Base-by-base conservation (phyloP, 2,888 invertebrate genomes). In the Plemyria rubiginata region DNA sequence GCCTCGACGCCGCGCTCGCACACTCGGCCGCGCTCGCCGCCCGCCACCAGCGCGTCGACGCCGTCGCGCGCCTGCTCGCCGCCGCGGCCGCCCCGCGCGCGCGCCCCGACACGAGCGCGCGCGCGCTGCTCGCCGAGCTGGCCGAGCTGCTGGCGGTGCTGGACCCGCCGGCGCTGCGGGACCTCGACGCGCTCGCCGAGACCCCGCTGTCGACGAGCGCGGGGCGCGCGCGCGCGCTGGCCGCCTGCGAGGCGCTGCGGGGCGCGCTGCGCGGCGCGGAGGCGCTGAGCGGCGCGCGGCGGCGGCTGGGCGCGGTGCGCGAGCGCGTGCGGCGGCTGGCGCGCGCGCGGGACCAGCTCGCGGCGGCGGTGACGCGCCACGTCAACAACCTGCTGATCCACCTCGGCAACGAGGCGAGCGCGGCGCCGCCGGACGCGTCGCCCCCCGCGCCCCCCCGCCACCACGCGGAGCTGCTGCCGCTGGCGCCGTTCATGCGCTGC, bases 351-450 rank as follows among this genome's bases (percentile, higher is more conserved):
- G 76, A 76, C 41, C 70, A 78, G 76, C 70, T 85, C 50, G 96
- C 98, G 0, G 95, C 96, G 60, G 95, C 96, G 49, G 95, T 99
- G 57, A 96, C 97, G 65, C 95, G 98, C 16, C 98, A 99, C 86
- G 94, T 99, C 54, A 98, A 98, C 85, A 99, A 99, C 92, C 94
- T 98, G 55, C 98, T 99, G 74, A 98, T 98, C 78, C 98, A 99
- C 90, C 95, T 98, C 92, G 98, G 95, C 56, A 94, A 94, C 83
- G 94, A 92, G 79, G 92, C 91, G 55, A 84, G 85, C 65, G 65
- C 68, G 36, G 65, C 59, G 78, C 74, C 66, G 80, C 22, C 55
- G 77, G 64, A 53, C 71, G 62, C 71, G 68, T 81, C 28, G 46
- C 77, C 63, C 46, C 13, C 50, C 72, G 64, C 72, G 70, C 62